Base-by-base conservation (phyloP, 2,888 invertebrate genomes). In the Gibbula magus region DNA sequence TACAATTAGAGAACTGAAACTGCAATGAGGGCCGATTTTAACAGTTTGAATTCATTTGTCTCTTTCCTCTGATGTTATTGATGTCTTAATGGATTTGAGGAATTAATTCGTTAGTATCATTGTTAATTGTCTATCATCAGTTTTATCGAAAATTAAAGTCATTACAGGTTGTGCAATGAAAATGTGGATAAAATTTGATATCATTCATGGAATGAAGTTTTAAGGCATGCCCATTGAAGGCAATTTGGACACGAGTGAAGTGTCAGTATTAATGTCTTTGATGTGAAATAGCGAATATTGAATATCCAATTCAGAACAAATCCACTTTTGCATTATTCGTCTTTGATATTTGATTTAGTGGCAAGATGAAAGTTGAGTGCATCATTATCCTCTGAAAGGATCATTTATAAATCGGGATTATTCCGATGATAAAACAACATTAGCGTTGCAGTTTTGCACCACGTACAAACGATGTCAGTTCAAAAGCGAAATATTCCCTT, bases 371-470 rank as follows among this genome's bases (percentile, higher is more conserved):
- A 61, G 61, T 61, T 61, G 61, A 61, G 22, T 61, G 61, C 61
- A 18, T 61, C 61, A 61, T 61, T 61, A 61, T 61, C 61, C 29
- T 25, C 29, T 29, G 13, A 22, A 61, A 29, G 29, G 61, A 61
- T 61, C 61, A 29, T 61, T 29, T 61, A 61, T 61, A 61, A 61
- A 61, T 61, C 61, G 22, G 61, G 61, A 61, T 61, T 61, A 61
- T 61, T 61, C 61, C 29, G 61, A 61, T 61, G 61, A 61, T 61
- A 61, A 61, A 61, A 61, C 61, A 61, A 61, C 61, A 61, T 61
- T 61, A 61, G 29, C 29, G 61, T 61, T 29, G 61, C 29, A 61
- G 25, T 61, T 61, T 61, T 61, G 61, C 29, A 25, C 61, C 61
- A 61, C 22, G 29, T 61, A 61, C 29, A 25, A 61, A 29, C 29